A percentile compares a stretch with the other conserved stretches of the same genome.
These are phyloP conservation scores for Sitobion miscanthi DNA, from an alignment of 1,140 invertebrate species.

Conservation along the genomic window DNA sequence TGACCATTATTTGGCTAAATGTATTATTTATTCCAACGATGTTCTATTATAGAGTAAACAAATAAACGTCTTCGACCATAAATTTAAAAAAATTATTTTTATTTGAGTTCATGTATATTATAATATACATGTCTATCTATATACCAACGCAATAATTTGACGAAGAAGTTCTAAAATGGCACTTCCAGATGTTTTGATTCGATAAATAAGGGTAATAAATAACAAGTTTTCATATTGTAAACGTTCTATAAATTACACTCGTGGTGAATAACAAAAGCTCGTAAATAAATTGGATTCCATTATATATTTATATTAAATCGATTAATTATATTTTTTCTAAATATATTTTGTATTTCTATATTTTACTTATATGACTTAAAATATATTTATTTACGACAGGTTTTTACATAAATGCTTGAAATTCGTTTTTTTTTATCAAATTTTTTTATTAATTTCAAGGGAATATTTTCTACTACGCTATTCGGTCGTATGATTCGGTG, in stretches of 20 bases:
- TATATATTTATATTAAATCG: neutral
- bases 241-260: neutral
- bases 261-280: neutral
- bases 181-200: constrained; percentile 10
- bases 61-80: neutral
- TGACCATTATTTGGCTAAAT: neutral
- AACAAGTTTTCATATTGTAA: constrained; percentile 15
- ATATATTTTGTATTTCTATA: neutral
- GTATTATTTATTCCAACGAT: neutral
- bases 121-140: neutral
- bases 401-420: neutral
- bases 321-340: neutral
- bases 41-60: neutral
- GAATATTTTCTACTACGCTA: neutral
- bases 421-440: neutral
- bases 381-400: neutral
- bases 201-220: neutral
- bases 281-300: neutral
- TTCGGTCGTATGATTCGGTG: neutral
- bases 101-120: neutral
- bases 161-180: neutral
- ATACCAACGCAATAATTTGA: neutral
- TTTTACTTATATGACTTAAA: neutral
- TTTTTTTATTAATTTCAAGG: neutral
- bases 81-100: neutral